Percentiles rank a stretch among this genome's conserved stretches.
Conservation (phyloP, 2,113 vertebrate genomes). For the Chrysemys picta region DNA sequence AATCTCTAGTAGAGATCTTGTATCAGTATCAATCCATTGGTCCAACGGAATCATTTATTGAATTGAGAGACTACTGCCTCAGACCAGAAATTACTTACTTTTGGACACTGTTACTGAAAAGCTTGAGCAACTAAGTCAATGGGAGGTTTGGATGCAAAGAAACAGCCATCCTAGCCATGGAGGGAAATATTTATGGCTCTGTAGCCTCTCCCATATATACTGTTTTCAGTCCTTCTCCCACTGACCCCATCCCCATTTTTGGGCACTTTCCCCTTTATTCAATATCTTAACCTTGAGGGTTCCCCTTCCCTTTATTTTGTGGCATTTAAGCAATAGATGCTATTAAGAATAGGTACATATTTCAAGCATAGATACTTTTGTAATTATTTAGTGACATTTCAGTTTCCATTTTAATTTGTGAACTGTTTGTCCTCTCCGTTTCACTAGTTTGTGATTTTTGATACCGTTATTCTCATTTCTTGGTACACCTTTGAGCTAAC, state of each 20-base stretch:
- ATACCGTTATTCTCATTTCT: neutral
- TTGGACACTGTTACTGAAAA: neutral
- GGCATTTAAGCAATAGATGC: neutral
- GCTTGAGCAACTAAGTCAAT: neutral
- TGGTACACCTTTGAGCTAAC: neutral
- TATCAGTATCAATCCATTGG: neutral
- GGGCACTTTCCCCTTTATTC: neutral
- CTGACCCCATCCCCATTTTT: neutral
- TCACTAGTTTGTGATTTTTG: neutral
- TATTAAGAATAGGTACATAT: neutral
- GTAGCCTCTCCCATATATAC: fast-evolving
- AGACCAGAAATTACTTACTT: neutral
- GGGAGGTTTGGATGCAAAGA: neutral
- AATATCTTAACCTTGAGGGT: neutral
- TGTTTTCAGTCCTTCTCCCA: neutral
- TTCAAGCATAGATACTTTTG: neutral
- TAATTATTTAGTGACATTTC: neutral
- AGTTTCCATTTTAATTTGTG: neutral
- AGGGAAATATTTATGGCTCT: neutral
- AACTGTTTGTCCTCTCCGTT: neutral
- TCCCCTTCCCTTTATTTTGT: neutral
- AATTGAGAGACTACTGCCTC: neutral
- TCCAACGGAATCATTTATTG: fast-evolving
- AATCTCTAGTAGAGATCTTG: neutral
- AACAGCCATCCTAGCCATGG: neutral